Evolutionary conservation across 2,888 invertebrate species (phyloP).

Genomic region (Clepsis dumicolana): DNA sequence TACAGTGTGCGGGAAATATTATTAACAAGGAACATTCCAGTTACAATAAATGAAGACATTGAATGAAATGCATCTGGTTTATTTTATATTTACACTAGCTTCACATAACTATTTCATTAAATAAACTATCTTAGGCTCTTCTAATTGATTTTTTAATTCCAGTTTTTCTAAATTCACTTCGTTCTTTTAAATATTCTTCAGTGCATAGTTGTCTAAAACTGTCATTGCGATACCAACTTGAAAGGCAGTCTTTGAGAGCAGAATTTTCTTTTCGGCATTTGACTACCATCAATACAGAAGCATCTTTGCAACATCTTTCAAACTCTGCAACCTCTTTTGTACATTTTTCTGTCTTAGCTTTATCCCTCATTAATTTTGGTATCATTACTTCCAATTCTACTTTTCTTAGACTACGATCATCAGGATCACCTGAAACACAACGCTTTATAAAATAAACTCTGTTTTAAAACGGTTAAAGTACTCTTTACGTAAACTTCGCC

Average conservation of each 20-base stretch:
- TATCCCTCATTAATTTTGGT: slow-evolving; percentile 95
- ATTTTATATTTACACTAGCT: slow-evolving; percentile 59
- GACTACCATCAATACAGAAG: slow-evolving; percentile 89
- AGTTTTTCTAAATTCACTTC: slow-evolving; percentile 93
- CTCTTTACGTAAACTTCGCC: slow-evolving; percentile 35
- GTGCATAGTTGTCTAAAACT: slow-evolving; percentile 91
- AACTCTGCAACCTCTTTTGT: slow-evolving; percentile 89
- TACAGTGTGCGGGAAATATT: slow-evolving; percentile 88
- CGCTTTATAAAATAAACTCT: slow-evolving; percentile 4
- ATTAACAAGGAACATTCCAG: slow-evolving; percentile 85
- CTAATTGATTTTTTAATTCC: slow-evolving; percentile 88
- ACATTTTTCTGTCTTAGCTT: slow-evolving; percentile 93
- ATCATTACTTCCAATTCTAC: slow-evolving; percentile 96
- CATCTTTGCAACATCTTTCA: slow-evolving; percentile 90
- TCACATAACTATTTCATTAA: slow-evolving; percentile 48
- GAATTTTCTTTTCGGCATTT: slow-evolving; percentile 91
- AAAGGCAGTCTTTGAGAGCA: slow-evolving; percentile 89
- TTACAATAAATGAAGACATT: slow-evolving; percentile 72
- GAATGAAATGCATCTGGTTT: slow-evolving; percentile 61
- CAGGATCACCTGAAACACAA: slow-evolving; percentile 91
- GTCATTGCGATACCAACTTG: slow-evolving; percentile 92
- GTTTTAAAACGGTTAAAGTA: background rate
- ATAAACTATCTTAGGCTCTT: slow-evolving; percentile 64
- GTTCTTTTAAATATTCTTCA: slow-evolving; percentile 92
- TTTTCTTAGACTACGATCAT: slow-evolving; percentile 92